Evolutionary conservation across 2,113 vertebrate genomes (phyloP).

Genomic region (Alligator sinensis): DNA sequence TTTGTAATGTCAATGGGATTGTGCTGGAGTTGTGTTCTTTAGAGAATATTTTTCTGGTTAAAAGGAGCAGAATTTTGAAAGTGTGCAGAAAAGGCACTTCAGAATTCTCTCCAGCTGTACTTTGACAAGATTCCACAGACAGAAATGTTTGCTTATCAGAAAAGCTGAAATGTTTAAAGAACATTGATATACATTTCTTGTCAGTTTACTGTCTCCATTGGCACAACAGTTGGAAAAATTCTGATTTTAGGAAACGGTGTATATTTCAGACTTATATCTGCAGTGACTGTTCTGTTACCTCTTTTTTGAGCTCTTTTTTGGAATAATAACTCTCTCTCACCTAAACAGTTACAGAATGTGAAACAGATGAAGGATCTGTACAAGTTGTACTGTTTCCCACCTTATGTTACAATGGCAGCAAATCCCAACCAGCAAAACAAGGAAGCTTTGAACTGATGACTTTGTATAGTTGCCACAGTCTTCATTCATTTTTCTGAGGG

Average conservation of each 20-base stretch:
- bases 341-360: slow-evolving; percentile 75
- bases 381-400: slow-evolving; percentile 68
- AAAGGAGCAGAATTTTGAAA: slow-evolving; percentile 70
- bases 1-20: neutral
- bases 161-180: slow-evolving; percentile 78
- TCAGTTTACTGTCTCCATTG: slow-evolving; percentile 77
- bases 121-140: slow-evolving; percentile 75
- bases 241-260: slow-evolving; percentile 67
- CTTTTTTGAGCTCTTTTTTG: slow-evolving; percentile 49
- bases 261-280: slow-evolving; percentile 67
- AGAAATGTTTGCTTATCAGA: slow-evolving; percentile 77
- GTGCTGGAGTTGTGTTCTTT: slow-evolving; percentile 65
- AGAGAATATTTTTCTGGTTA: slow-evolving; percentile 66
- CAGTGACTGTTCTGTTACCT: slow-evolving; percentile 59
- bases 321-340: slow-evolving; percentile 73
- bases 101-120: slow-evolving; percentile 76
- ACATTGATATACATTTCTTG: slow-evolving; percentile 77
- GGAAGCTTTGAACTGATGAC: slow-evolving; percentile 24
- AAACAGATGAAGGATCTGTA: slow-evolving; percentile 73
- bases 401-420: slow-evolving; percentile 65
- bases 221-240: slow-evolving; percentile 77
- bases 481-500: slow-evolving; percentile 40
- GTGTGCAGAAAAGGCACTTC: slow-evolving; percentile 65
- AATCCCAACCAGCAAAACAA: slow-evolving; percentile 65
- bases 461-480: neutral